Conservation (phyloP, 2,113 vertebrate genomes). For the Plotosus lineatus region DNA sequence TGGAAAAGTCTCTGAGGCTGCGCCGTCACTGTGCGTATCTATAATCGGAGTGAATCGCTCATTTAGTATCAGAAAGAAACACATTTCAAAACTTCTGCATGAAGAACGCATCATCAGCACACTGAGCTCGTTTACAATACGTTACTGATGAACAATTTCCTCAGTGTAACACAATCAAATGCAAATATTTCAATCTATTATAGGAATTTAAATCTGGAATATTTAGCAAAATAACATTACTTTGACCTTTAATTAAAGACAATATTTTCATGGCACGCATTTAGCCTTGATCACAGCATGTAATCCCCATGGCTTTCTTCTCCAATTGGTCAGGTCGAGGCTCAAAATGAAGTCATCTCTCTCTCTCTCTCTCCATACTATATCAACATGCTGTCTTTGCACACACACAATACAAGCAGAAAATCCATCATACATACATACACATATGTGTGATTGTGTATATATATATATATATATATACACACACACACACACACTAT, state of each 20-base stretch:
- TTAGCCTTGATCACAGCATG: neutral
- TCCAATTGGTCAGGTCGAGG: too few relatives aligned
- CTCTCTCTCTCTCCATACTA: too few relatives aligned
- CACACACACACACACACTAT: too few relatives aligned
- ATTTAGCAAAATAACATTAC: neutral
- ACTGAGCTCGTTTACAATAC: neutral
- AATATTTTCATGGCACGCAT: too few relatives aligned
- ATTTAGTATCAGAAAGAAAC: conserved; percentile 44
- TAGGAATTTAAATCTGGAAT: neutral
- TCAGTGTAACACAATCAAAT: neutral
- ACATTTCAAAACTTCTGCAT: conserved; percentile 32
- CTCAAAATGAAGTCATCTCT: too few relatives aligned
- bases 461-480: too few relatives aligned
- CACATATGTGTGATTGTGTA: too few relatives aligned
- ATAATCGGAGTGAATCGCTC: conserved; percentile 44
- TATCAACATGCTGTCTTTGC: too few relatives aligned
- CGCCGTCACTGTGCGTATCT: conserved; percentile 18
- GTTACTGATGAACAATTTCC: neutral
- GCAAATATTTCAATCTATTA: neutral
- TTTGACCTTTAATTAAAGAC: too few relatives aligned
- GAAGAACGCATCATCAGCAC: conserved; percentile 23
- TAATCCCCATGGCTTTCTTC: too few relatives aligned
- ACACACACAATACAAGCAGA: too few relatives aligned
- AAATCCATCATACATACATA: too few relatives aligned
- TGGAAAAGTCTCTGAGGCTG: conserved; percentile 12